Evolutionary conservation across 2,888 invertebrate species (phyloP).

Genomic region (Lampropteryx suffumata): DNA sequence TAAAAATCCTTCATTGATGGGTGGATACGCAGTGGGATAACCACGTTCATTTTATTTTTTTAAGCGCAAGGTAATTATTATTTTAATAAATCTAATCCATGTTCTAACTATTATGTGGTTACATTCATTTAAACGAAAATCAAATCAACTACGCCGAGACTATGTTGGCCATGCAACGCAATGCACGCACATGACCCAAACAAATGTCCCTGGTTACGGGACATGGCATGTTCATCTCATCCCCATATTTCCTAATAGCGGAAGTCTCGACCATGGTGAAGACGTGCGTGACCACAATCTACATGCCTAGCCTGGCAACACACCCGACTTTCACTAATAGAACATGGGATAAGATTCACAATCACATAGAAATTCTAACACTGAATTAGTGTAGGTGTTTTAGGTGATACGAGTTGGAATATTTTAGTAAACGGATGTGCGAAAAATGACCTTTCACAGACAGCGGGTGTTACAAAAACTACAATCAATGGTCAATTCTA

Average conservation of each 20-base stretch:
- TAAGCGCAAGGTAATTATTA: no score
- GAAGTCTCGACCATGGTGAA: conserved; percentile 46
- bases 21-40: no score
- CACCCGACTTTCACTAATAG: conserved; percentile 12
- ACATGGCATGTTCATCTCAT: conserved; percentile 40
- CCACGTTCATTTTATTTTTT: no score
- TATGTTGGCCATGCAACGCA: conserved; percentile 18
- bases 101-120: no score
- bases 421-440: conserved; percentile 40
- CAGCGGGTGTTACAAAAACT: conserved; percentile 23
- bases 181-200: conserved; percentile 19
- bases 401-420: conserved; percentile 25
- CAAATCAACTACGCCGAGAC: no score
- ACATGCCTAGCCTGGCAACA: background rate
- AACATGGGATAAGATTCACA: conserved; percentile 18
- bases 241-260: conserved; percentile 54
- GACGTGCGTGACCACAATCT: conserved; percentile 27
- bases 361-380: background rate
- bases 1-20: no score
- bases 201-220: conserved; percentile 32
- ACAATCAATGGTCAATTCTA: no score
- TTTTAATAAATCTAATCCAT: no score
- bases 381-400: conserved; percentile 17
- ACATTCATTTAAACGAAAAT: no score
- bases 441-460: conserved; percentile 37